These are phyloP conservation scores for Hyperoplus immaculatus DNA, from an alignment of 2,797 vertebrate species.

Conservation along the genomic window DNA sequence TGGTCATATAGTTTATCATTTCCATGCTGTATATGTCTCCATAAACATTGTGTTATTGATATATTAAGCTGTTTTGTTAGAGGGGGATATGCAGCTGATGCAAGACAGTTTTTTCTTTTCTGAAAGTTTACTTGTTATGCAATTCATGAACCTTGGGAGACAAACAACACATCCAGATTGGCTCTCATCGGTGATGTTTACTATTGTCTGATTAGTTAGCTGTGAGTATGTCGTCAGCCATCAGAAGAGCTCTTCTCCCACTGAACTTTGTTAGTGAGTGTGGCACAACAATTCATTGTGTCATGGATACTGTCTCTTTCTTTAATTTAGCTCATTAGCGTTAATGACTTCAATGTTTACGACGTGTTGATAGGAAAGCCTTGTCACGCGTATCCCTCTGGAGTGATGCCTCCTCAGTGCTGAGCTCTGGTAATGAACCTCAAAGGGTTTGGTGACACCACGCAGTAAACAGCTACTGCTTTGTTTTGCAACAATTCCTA, in stretches of 20 bases:
- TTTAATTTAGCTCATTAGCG: conserved; percentile 66
- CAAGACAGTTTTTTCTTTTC: not conserved
- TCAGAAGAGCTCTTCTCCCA: not conserved
- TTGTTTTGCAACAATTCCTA: conserved; percentile 34
- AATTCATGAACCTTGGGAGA: not conserved
- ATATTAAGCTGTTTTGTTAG: not conserved
- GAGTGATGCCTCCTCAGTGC: conserved; percentile 38
- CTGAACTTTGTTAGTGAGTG: conserved; percentile 33
- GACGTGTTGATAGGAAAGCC: conserved; percentile 40
- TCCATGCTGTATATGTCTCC: not conserved
- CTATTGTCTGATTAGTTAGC: not conserved
- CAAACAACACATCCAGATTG: too few relatives aligned
- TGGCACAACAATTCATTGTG: conserved; percentile 10
- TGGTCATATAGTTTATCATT: not conserved
- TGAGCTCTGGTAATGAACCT: conserved; percentile 61
- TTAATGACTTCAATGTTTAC: conserved; percentile 74
- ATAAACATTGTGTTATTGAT: not conserved
- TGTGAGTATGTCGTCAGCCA: not conserved
- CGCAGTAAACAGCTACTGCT: conserved; percentile 55
- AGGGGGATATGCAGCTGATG: not conserved
- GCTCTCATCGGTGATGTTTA: too few relatives aligned
- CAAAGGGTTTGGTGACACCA: conserved; percentile 49
- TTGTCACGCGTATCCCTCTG: conserved; percentile 35
- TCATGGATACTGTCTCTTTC: conserved; percentile 54
- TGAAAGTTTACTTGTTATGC: conserved; percentile 6